phyloP scores from a whole-genome alignment of 2,888 invertebrate species.

The Galerucella nymphaeae region DNA sequence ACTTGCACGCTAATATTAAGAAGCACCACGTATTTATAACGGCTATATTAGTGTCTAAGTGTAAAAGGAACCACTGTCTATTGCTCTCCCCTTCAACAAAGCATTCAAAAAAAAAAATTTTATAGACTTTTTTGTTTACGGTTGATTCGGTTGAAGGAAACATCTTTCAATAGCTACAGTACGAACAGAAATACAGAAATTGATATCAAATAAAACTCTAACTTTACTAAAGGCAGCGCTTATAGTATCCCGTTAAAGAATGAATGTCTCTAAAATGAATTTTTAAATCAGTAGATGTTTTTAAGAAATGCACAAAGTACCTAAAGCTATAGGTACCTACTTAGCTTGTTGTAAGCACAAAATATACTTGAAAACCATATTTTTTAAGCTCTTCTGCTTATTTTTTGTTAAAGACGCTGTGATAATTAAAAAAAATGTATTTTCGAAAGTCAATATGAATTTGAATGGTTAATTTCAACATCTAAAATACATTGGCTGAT shows the following conservation, averaged over 20 bases:
- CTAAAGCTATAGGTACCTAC: neutral
- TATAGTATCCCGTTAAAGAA: neutral
- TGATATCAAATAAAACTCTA: neutral
- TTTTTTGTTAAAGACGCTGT: neutral
- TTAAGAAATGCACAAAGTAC: neutral
- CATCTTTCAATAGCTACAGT: neutral
- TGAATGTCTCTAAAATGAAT: neutral
- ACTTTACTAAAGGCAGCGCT: neutral
- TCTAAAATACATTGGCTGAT: neutral
- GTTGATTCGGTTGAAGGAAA: neutral
- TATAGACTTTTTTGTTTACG: neutral
- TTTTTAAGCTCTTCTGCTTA: neutral
- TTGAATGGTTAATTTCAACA: neutral
- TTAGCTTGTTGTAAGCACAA: neutral
- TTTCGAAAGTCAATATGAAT: neutral
- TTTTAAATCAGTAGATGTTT: neutral
- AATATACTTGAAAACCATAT: neutral
- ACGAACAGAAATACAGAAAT: constrained; percentile 4
- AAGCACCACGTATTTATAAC: constrained; percentile 63
- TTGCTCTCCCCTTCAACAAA: constrained; percentile 46
- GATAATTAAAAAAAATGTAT: neutral
- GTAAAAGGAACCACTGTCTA: constrained; percentile 62
- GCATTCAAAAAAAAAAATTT: constrained; percentile 36
- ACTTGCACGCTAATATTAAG: constrained; percentile 63
- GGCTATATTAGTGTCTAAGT: constrained; percentile 64